Base-by-base conservation (phyloP, 2,797 vertebrate genomes). In the Acanthornis magna region DNA sequence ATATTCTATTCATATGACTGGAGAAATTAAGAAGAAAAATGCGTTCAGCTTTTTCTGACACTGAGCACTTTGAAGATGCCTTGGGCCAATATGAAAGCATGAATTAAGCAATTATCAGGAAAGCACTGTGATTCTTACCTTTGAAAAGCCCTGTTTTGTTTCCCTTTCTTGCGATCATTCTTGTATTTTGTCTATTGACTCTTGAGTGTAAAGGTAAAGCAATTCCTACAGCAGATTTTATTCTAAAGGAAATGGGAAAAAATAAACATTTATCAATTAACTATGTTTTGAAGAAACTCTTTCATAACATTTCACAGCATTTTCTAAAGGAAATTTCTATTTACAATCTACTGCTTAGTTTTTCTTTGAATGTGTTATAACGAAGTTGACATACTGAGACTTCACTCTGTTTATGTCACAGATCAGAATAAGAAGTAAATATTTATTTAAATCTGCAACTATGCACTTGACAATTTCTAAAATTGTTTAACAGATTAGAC, bases 1-100 rank as follows among this genome's bases (percentile, higher is more conserved):
- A 42, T 75, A 7, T 3, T 78, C 3, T 57, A 30, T 60, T 23
- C 15, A 7, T 20, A 68, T 0, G 2, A 11, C 15, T 34, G 4
- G 17, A 87, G 23, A 81, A 86, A 63, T n/a, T 40, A n/a, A 14
- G 11, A 67, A 55, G 15, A 70, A 90, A 90, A 88, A 55, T n/a
- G 1, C 7, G 62, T 13, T 38, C n/a, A 34, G 9, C 4, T 79
- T 88, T 68, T 80, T 36, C 20, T 65, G 38, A 71, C 16, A 30
- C 4, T 10, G 3, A n/a, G 4, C 3, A 30, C 8, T 85, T 82
- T 42, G 16, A 88, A 68, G 34, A 57, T 61, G 5, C 10, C 16
- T 73, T 50, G 8, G 34, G 10, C 18, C 47, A 53, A 20, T 60
- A 78, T 23, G 13, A 79, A 91, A 70, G 3, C 9, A 50, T 38